Base-by-base conservation (phyloP, 30 jellyfish, hydroid and myxozoan species). In the Chrysaora quinquecirrha region DNA sequence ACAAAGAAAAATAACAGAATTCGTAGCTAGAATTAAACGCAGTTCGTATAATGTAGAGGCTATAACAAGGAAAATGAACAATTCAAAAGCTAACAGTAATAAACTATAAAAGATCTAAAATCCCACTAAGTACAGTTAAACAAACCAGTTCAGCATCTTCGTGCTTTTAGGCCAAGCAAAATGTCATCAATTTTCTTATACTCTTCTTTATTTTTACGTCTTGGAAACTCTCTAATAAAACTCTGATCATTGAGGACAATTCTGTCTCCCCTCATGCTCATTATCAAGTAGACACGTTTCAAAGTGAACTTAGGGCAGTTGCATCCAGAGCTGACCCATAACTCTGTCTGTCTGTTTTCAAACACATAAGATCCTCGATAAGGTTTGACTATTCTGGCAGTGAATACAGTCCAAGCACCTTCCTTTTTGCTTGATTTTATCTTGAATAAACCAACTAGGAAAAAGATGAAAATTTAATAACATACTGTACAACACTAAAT, bases 361-460 rank as follows among this genome's bases (percentile, higher is more conserved):
- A 56, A 11, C 74, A 50, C 10, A 10, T 74, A 33, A 21, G 14
- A 19, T 11, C 86, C 86, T 74, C 75, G 33, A 21, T 16, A 50
- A 1, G 49, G 18, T 54, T 74, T 56, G 28, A 31, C 58, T 24
- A 74, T 64, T 6, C 32, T 50, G 3, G 62, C 86, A 19, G 75
- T 32, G n/a, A 14, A 30, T 16, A 49, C 75, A 6, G 23, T 74
- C 86, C 86, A 74, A 6, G 56, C 21, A 6, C 75, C 75, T 24
- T 32, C 34, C 75, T 74, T 50, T 7, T 22, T 30, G 31, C 23
- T 35, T 0, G 60, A 20, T 29, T 49, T 56, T 18, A 74, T 32
- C 62, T 50, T 56, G 75, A 74, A 49, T n/a, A 49, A 20, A 32
- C 75, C 86, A 74, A 34, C 86, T 74, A 46, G n/a, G 66, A 23